Conservation (phyloP, 2,797 vertebrate species). For the Scyliorhinus canicula region DNA sequence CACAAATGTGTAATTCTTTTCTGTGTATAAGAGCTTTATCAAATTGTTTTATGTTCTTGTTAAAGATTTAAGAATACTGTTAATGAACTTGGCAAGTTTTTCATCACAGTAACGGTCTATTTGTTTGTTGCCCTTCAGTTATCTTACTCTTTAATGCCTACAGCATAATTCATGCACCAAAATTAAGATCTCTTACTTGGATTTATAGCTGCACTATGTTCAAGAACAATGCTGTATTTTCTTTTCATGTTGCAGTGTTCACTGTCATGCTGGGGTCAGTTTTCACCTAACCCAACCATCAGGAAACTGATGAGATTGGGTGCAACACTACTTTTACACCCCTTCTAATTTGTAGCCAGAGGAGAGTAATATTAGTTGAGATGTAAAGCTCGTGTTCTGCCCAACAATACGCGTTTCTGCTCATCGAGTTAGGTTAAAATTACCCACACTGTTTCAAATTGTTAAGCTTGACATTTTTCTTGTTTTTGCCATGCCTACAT, state of each 20-base stretch:
- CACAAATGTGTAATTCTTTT: neutral
- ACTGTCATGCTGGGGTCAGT: constrained; percentile 46
- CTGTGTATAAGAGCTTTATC: constrained; percentile 31
- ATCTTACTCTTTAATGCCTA: neutral
- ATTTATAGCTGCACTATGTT: neutral
- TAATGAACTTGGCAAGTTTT: constrained; percentile 13
- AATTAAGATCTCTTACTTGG: constrained; percentile 16
- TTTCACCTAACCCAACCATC: constrained; percentile 47
- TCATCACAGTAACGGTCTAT: constrained; percentile 6
- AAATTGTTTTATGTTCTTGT: constrained; percentile 45
- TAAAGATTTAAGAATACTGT: constrained; percentile 1
- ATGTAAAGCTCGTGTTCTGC: neutral
- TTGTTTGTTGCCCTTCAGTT: constrained; percentile 14
- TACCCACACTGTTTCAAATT: constrained; percentile 52
- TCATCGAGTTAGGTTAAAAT: constrained; percentile 44
- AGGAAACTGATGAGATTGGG: constrained; percentile 46
- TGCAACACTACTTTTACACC: neutral
- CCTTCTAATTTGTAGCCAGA: neutral
- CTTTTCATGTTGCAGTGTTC: constrained; percentile 51
- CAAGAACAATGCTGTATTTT: constrained; percentile 22
- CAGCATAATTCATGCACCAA: constrained; percentile 40
- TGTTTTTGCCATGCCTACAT: constrained; percentile 51
- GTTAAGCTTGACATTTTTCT: constrained; percentile 50
- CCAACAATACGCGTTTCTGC: constrained; percentile 48
- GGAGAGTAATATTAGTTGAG: neutral